Conservation (phyloP, 2,888 invertebrate genomes). For the Tipula helvola region DNA sequence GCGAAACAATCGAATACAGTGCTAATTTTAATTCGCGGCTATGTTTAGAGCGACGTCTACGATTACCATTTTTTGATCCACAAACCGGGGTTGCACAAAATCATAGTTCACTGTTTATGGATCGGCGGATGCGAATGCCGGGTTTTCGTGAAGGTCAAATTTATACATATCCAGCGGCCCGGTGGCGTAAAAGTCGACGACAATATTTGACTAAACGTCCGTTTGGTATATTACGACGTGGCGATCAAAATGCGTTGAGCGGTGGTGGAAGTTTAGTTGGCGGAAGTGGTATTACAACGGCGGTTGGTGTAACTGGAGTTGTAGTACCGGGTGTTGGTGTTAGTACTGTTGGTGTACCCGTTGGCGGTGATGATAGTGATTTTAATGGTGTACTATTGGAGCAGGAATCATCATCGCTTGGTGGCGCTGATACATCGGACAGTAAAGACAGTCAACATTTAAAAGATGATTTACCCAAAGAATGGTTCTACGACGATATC, state of each 20-base stretch:
- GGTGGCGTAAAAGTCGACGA: slow-evolving; percentile 84
- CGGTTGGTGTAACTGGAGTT: neutral
- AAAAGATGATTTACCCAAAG: slow-evolving; percentile 68
- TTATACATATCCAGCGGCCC: slow-evolving; percentile 78
- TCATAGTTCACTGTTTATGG: slow-evolving; percentile 83
- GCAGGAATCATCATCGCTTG: slow-evolving; percentile 34
- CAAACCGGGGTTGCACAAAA: slow-evolving; percentile 95
- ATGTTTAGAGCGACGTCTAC: slow-evolving; percentile 78
- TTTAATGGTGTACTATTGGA: slow-evolving; percentile 33
- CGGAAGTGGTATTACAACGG: neutral
- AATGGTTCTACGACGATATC: slow-evolving; percentile 83
- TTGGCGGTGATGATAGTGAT: slow-evolving; percentile 24
- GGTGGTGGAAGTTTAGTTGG: neutral
- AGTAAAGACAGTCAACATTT: slow-evolving; percentile 73
- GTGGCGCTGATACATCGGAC: slow-evolving; percentile 41
- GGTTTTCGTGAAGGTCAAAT: slow-evolving; percentile 81
- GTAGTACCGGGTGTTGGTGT: slow-evolving; percentile 23
- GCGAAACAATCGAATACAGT: slow-evolving; percentile 88
- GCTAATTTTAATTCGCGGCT: slow-evolving; percentile 85
- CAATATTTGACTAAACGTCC: slow-evolving; percentile 54
- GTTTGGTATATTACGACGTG: slow-evolving; percentile 14
- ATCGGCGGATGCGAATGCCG: slow-evolving; percentile 78
- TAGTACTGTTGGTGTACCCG: slow-evolving; percentile 29
- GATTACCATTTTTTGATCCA: slow-evolving; percentile 93
- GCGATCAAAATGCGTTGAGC: slow-evolving; percentile 5